These are phyloP conservation scores for Leucophenga montana DNA, from an alignment of 2,888 invertebrate species.

Conservation along the genomic window DNA sequence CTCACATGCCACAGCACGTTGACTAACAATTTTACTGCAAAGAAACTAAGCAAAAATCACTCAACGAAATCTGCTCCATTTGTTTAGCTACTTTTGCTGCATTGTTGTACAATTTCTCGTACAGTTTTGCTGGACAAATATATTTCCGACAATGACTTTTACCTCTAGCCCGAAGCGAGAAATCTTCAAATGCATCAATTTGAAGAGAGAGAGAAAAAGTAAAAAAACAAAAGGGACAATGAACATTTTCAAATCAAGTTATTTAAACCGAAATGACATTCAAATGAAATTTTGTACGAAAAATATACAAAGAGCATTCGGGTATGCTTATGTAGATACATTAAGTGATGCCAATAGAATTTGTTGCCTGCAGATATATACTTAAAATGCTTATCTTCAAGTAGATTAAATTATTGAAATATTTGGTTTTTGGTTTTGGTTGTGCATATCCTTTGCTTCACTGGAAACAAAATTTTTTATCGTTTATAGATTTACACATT, in stretches of 20 bases:
- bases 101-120: too few relatives aligned
- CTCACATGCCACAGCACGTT: neutral
- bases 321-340: too few relatives aligned
- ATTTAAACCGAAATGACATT: conserved; percentile 14
- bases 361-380: neutral
- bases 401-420: conserved; percentile 13
- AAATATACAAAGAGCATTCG: neutral
- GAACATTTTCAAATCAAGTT: conserved; percentile 1
- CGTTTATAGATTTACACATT: neutral
- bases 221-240: neutral
- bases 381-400: neutral
- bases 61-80: too few relatives aligned
- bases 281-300: neutral
- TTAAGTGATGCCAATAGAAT: neutral
- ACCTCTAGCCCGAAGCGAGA: neutral
- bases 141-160: conserved; percentile 15
- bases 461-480: neutral
- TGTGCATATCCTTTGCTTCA: neutral
- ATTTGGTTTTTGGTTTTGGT: conserved; percentile 14
- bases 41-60: neutral
- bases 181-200: conserved; percentile 1
- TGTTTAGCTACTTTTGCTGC: neutral
- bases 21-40: too few relatives aligned
- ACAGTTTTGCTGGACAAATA: conserved; percentile 2
- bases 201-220: neutral